phyloP scores from a whole-genome alignment of 2,113 vertebrate species.

The Chrysochloris asiatica region DNA sequence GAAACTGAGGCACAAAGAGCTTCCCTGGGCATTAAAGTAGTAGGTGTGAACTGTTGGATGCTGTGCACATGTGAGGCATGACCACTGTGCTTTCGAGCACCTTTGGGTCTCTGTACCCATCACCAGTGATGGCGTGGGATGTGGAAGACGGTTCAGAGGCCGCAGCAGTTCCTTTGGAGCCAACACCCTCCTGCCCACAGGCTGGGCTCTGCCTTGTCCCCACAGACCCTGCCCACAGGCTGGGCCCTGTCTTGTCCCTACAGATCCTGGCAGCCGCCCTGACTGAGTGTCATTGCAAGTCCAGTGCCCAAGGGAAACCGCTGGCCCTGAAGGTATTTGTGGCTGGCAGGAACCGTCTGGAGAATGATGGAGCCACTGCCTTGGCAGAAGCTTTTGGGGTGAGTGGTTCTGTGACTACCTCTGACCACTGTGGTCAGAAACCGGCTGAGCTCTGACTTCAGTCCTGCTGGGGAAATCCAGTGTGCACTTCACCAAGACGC shows the following conservation, averaged over 20 bases:
- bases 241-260: background rate
- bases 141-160: no score
- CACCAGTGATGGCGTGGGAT: rapidly evolving
- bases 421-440: background rate
- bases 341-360: slow-evolving; percentile 96
- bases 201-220: no score
- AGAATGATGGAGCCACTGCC: slow-evolving; percentile 96
- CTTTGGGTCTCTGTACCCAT: no score
- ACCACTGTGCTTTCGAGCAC: rapidly evolving
- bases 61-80: background rate
- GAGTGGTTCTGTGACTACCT: slow-evolving; percentile 61
- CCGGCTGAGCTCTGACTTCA: rapidly evolving
- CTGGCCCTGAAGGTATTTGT: slow-evolving; percentile 94
- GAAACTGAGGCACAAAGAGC: background rate
- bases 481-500: background rate
- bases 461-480: no score
- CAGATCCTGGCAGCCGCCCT: slow-evolving; percentile 95
- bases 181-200: no score
- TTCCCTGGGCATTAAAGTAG: background rate
- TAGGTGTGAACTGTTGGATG: background rate
- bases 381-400: slow-evolving; percentile 97
- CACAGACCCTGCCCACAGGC: background rate
- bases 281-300: slow-evolving; percentile 90
- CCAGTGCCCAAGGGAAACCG: slow-evolving; percentile 87
- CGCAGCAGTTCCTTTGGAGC: no score